These are phyloP conservation scores for Ispidina picta DNA, from an alignment of 2,797 vertebrate species.

Conservation along the genomic window DNA sequence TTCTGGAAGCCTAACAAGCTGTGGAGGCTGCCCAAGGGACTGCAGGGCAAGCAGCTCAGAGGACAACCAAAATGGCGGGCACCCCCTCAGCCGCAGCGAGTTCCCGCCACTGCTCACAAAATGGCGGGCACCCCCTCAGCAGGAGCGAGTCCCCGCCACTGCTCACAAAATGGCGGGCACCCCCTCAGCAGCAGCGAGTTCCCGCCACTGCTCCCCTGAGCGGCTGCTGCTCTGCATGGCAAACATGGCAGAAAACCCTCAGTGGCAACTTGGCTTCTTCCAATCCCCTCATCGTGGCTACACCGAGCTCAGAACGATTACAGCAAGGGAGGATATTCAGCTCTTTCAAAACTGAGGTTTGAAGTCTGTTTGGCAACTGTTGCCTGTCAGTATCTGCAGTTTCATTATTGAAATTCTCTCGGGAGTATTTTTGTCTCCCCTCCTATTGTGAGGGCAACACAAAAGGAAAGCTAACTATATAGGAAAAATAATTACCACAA, in stretches of 20 bases:
- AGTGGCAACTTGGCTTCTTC: neutral
- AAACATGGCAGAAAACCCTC: neutral
- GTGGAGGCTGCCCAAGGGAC: neutral
- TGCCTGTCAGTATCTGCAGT: neutral
- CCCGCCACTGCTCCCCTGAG: neutral
- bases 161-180: neutral
- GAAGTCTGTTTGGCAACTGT: constrained; percentile 31
- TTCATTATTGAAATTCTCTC: constrained; percentile 11
- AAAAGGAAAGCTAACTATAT: constrained; percentile 43
- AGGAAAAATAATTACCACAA: constrained; percentile 20
- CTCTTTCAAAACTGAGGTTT: neutral
- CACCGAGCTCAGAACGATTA: constrained; percentile 4
- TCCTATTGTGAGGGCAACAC: constrained; percentile 26
- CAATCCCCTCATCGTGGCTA: neutral
- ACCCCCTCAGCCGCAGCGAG: neutral
- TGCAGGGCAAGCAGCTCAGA: fast-evolving
- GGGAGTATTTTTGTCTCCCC: constrained; percentile 31
- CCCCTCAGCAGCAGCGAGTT: neutral
- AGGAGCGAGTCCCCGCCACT: neutral
- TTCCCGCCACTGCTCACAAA: neutral
- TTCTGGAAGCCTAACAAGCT: neutral
- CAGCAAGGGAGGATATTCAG: neutral
- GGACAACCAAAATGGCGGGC: neutral
- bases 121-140: neutral
- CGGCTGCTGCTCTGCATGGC: fast-evolving